phyloP scores from a whole-genome alignment of 2,113 vertebrate genomes.

The Megaleporinus macrocephalus region DNA sequence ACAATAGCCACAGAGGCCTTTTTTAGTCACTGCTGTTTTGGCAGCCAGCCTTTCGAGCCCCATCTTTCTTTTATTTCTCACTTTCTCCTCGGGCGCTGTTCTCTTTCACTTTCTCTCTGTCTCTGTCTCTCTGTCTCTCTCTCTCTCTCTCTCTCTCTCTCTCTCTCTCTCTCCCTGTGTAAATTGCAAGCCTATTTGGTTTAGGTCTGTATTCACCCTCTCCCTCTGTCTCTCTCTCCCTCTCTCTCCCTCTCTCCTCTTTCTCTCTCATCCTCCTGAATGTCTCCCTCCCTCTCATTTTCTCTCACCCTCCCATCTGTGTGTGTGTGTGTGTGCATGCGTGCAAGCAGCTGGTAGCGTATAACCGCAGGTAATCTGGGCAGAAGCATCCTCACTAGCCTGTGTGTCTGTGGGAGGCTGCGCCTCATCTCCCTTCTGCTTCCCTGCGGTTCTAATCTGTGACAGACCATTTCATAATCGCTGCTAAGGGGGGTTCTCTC shows the following conservation, averaged over 20 bases:
- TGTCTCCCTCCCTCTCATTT: constrained; percentile 65
- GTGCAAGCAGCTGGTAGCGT: constrained; percentile 49
- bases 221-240: too few species aligned
- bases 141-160: constrained; percentile 59
- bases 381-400: constrained; percentile 77
- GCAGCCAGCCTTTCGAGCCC: constrained; percentile 69
- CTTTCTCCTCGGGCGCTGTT: constrained; percentile 55
- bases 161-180: constrained; percentile 68
- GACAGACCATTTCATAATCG: constrained; percentile 86
- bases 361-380: constrained; percentile 78
- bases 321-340: constrained; percentile 40
- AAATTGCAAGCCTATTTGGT: constrained; percentile 78
- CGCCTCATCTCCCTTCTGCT: constrained; percentile 77
- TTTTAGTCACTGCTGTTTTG: constrained; percentile 74
- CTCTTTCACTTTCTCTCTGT: constrained; percentile 52
- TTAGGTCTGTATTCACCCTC: constrained; percentile 77
- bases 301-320: constrained; percentile 55
- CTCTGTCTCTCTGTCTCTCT: constrained; percentile 43
- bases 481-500: constrained; percentile 75
- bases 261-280: constrained; percentile 68
- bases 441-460: constrained; percentile 84
- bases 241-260: constrained; percentile 39
- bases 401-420: constrained; percentile 80
- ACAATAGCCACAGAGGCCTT: constrained; percentile 76
- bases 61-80: constrained; percentile 51